Evolutionary conservation across 2,113 vertebrate genomes (phyloP), one percentile per base, ranked within the genome.

Genomic region (Hippocampus abdominalis): DNA sequence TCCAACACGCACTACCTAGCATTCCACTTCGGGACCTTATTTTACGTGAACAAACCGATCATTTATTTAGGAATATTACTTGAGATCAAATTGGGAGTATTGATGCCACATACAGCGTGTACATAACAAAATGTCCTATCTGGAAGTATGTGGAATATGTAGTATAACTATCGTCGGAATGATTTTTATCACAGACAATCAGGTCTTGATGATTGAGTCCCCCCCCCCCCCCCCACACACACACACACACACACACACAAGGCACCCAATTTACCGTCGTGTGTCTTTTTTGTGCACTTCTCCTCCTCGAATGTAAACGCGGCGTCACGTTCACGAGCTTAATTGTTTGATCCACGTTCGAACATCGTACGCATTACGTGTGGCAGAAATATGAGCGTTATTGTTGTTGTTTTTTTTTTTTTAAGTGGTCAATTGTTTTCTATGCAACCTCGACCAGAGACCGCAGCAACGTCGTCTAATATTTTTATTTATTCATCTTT

Each of bases 161-260:
- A 16, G 12, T 63, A 21, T 29, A 63, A 36, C 32, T 36, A 36
- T 63, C 1, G 32, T 36, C 32, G 1, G 32, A 36, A 36, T 83
- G 84, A 84, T 85, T 71, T 89, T 86, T 89, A 90, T 87, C 86
- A 86, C 79, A 69, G 89, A 90, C 90, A 91, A 91, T 89, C 88
- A 29, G 68, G 81, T 89, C 75, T 83, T 69, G 40, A 81, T 80
- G 86, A 90, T 89, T 85, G 76, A 83, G 88, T 87, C 81, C 72
- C 61, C 48, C 77, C 18, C 44, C 13, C 42, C 42, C 9, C 42
- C 11, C 42, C 2, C 4, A 44, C 42, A n/a, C n/a, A n/a, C n/a
- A n/a, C n/a, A n/a, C n/a, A n/a, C n/a, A n/a, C n/a, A n/a, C n/a
- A n/a, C n/a, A n/a, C 4, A 44, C 42, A 44, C 42, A 44, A 44